These are phyloP conservation scores for Ceratitis capitata DNA, from an alignment of 1,140 invertebrate genomes.

Conservation along the genomic window DNA sequence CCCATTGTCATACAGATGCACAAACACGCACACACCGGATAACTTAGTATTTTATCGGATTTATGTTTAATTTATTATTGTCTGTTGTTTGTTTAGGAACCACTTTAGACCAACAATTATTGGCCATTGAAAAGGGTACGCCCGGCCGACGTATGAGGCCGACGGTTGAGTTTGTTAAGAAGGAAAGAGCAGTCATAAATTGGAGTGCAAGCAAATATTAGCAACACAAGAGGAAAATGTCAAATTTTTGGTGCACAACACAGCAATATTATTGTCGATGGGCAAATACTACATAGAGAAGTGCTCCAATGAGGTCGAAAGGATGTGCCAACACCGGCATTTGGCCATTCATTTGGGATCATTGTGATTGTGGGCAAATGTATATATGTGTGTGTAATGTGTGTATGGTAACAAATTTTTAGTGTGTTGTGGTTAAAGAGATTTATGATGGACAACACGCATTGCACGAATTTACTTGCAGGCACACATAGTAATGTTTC, in stretches of 20 bases:
- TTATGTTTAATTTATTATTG: slow-evolving; percentile 24
- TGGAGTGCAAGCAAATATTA: slow-evolving; percentile 11
- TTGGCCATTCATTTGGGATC: not conserved
- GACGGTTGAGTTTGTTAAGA: not conserved
- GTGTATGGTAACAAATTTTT: not conserved
- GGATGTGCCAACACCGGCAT: not conserved
- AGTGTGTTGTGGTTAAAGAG: not conserved
- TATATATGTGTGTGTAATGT: not conserved
- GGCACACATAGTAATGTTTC: not conserved
- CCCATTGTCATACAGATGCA: too few species aligned
- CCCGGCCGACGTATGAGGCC: not conserved
- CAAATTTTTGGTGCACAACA: not conserved
- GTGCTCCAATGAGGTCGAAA: too few species aligned
- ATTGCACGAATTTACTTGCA: not conserved
- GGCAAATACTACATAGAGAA: too few species aligned
- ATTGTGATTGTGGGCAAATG: too few species aligned
- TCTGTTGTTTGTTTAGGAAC: slow-evolving; percentile 1
- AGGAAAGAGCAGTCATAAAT: not conserved
- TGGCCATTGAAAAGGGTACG: not conserved
- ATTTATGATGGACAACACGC: not conserved
- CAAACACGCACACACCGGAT: not conserved
- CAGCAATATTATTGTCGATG: too few species aligned
- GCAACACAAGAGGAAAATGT: not conserved
- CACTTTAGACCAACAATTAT: not conserved
- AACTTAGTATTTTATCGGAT: slow-evolving; percentile 14